phyloP scores from a whole-genome alignment of 2,113 vertebrate species.

The Saccopteryx leptura region DNA sequence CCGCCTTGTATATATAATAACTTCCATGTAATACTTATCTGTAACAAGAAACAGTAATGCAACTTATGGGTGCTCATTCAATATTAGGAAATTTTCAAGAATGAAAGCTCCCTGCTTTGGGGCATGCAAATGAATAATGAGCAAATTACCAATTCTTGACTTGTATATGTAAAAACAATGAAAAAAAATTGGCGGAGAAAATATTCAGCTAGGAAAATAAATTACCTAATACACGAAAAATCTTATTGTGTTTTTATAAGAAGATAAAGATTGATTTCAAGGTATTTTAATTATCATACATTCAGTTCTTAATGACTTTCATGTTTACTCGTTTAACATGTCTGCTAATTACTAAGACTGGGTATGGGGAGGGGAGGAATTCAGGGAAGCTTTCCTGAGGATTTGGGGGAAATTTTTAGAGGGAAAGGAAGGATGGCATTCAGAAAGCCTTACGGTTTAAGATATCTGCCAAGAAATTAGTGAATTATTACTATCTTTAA shows the following conservation, averaged over 20 bases:
- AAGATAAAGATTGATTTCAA: constrained; percentile 42
- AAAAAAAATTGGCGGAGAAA: background rate
- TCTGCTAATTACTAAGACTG: background rate
- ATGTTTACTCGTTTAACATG: background rate
- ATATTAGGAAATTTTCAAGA: background rate
- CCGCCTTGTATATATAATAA: background rate
- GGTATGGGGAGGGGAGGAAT: background rate
- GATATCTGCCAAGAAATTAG: background rate
- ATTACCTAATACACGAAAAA: background rate
- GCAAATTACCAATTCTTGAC: background rate
- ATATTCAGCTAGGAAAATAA: constrained; percentile 30
- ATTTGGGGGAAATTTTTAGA: background rate
- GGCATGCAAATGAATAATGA: background rate
- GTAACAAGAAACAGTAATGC: background rate
- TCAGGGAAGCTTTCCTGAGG: background rate
- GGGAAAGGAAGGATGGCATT: background rate
- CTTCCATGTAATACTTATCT: background rate
- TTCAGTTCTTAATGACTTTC: background rate
- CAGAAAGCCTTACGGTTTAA: background rate
- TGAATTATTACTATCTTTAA: background rate
- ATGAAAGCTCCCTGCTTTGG: constrained; percentile 16
- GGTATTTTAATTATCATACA: background rate
- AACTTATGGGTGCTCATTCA: background rate
- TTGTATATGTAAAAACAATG: background rate
- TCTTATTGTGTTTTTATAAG: background rate